Evolutionary conservation across 2,888 invertebrate genomes (phyloP), one percentile per base, ranked within the genome.

Genomic region (Malacosoma neustria): DNA sequence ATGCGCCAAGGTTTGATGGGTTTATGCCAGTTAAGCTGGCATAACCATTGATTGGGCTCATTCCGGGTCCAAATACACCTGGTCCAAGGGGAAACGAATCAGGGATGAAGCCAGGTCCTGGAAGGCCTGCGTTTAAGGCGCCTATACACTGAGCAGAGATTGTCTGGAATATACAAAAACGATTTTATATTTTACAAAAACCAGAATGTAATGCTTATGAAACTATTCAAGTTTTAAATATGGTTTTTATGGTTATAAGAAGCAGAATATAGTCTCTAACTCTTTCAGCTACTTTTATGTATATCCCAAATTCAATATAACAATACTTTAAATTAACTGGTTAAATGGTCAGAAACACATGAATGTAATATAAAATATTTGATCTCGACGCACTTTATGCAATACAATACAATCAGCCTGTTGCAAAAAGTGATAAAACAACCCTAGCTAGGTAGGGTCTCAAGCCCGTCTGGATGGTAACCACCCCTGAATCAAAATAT

Each of bases 91-190:
- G 30, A 5, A 31, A 33, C 15, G 32, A 30, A 6, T 41, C 39
- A 30, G 33, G 37, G 12, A 35, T 30, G 30, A 34, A 32, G 3
- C 35, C 35, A 29, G 31, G 11, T 32, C 39, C 37, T n/a, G 33
- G 33, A 14, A 30, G 30, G 9, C 15, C 40, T 14, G 32, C 41
- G 11, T 42, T 13, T 11, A 35, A 32, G 33, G 39, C 36, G 11
- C 45, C 44, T 13, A 48, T 30, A 36, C 48, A 50, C 35, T 50
- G 49, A 12, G 45, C 48, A 36, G 50, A 41, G 38, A 56, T 51
- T 32, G 35, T 46, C 56, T 54, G 41, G 33, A 45, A 52, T 3
- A n/a, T n/a, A n/a, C n/a, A 7, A 12, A 30, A 35, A 32, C 7
- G 11, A 32, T n/a, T 30, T 11, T 13, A 2, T 4, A n/a, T 22